Percentiles rank a stretch among this genome's conserved stretches.
Conservation (phyloP, 2,888 invertebrate species). For the Pyrocoelia pectoralis region DNA sequence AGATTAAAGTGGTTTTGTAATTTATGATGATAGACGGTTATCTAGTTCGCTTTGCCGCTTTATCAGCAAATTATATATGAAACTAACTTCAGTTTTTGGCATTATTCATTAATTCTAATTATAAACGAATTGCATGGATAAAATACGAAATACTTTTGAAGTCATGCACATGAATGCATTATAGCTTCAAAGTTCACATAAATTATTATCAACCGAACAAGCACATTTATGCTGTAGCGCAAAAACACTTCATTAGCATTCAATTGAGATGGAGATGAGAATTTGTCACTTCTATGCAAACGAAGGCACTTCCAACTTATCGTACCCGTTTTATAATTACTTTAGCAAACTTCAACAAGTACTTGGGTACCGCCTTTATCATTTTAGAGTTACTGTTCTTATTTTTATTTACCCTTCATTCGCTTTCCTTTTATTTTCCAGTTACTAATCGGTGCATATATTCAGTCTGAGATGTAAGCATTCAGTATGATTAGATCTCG, state of each 20-base stretch:
- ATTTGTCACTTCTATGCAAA: conserved; percentile 27
- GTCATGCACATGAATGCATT: neutral
- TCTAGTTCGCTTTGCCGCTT: neutral
- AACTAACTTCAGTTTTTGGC: neutral
- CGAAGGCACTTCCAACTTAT: conserved; percentile 19
- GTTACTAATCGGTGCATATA: too few relatives aligned
- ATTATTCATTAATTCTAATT: neutral
- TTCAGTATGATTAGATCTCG: too few relatives aligned
- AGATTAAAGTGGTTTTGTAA: too few relatives aligned
- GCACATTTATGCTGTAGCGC: neutral
- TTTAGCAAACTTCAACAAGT: conserved; percentile 25
- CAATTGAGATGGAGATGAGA: conserved; percentile 28
- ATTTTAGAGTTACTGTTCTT: neutral
- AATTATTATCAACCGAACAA: neutral
- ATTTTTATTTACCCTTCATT: too few relatives aligned
- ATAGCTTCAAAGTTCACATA: neutral
- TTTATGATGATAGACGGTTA: conserved; percentile 1
- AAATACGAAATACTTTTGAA: neutral
- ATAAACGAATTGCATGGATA: neutral
- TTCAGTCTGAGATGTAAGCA: too few relatives aligned
- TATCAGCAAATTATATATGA: neutral
- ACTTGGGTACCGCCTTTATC: conserved; percentile 3
- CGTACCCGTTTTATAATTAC: conserved; percentile 27
- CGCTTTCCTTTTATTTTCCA: too few relatives aligned
- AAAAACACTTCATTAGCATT: conserved; percentile 30